Evolutionary conservation across 2,888 invertebrate species (phyloP).

Genomic region (Neoscelio sp.): DNA sequence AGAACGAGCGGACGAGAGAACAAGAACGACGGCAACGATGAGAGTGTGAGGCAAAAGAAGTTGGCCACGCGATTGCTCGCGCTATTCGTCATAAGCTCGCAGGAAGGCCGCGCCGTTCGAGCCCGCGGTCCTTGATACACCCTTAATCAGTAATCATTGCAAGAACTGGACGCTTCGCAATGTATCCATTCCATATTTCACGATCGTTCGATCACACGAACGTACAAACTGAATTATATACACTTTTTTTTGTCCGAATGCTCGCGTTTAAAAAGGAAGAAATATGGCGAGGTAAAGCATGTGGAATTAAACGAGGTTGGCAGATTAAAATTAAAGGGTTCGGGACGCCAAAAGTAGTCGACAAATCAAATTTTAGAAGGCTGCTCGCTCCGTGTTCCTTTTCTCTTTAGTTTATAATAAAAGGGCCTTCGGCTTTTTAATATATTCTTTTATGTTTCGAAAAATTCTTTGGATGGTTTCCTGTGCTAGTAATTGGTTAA

Average conservation of each 20-base stretch:
- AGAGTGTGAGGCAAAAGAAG: constrained; percentile 38
- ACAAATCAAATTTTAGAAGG: constrained; percentile 7
- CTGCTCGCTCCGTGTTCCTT: neutral
- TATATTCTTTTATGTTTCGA: no score
- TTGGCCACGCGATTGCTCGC: constrained; percentile 44
- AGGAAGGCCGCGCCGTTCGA: constrained; percentile 46
- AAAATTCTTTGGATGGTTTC: no score
- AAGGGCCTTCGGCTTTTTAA: no score
- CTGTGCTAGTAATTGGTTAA: no score
- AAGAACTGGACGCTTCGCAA: constrained; percentile 55
- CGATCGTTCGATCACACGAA: constrained; percentile 46
- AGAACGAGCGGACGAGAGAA: constrained; percentile 27
- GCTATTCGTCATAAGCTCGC: constrained; percentile 41
- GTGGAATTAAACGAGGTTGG: constrained; percentile 20
- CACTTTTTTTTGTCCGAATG: constrained; percentile 21
- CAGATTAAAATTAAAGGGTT: neutral
- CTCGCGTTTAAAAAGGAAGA: constrained; percentile 18
- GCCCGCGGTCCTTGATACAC: constrained; percentile 58
- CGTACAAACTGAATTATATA: constrained; percentile 45
- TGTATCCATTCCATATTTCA: constrained; percentile 57
- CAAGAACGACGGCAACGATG: constrained; percentile 20
- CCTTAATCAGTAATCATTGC: constrained; percentile 61
- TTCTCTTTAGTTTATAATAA: no score
- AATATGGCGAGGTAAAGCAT: constrained; percentile 14
- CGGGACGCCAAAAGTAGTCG: constrained; percentile 7